phyloP scores from a whole-genome alignment of 1,140 invertebrate genomes.

The Drosophila aff. region DNA sequence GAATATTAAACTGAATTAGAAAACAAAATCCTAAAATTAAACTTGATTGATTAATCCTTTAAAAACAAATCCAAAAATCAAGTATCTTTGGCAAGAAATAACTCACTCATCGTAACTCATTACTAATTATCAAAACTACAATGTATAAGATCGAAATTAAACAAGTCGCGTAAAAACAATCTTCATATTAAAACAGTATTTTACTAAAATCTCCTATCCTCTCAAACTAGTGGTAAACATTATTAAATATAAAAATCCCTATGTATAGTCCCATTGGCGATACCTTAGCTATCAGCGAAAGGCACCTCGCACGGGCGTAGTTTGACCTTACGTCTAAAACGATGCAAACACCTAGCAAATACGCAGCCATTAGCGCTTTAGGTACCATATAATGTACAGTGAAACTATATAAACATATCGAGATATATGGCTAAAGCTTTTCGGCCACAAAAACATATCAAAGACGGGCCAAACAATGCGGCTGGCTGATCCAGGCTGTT shows the following conservation, averaged over 20 bases:
- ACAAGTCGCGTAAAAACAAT: background rate
- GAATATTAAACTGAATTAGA: no score
- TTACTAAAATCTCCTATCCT: no score
- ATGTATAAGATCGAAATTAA: no score
- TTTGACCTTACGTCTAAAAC: conserved; percentile 68
- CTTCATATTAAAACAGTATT: background rate
- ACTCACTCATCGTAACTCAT: no score
- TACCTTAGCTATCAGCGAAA: conserved; percentile 56
- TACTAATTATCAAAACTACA: no score
- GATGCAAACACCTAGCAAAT: conserved; percentile 48
- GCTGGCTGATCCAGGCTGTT: conserved; percentile 48
- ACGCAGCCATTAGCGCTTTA: conserved; percentile 26
- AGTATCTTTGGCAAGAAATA: no score
- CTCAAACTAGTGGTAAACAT: background rate
- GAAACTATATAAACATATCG: conserved; percentile 34
- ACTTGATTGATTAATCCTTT: background rate
- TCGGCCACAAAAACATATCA: conserved; percentile 53
- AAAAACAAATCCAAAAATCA: background rate
- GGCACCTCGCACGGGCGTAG: conserved; percentile 23
- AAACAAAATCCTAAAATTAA: background rate
- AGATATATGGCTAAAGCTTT: conserved; percentile 63
- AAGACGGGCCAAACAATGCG: conserved; percentile 64
- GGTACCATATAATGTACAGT: conserved; percentile 13
- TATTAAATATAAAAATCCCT: conserved; percentile 4
- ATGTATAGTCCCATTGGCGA: conserved; percentile 39